Base-by-base conservation (phyloP, 2,113 vertebrate genomes). In the Numenius arquata region DNA sequence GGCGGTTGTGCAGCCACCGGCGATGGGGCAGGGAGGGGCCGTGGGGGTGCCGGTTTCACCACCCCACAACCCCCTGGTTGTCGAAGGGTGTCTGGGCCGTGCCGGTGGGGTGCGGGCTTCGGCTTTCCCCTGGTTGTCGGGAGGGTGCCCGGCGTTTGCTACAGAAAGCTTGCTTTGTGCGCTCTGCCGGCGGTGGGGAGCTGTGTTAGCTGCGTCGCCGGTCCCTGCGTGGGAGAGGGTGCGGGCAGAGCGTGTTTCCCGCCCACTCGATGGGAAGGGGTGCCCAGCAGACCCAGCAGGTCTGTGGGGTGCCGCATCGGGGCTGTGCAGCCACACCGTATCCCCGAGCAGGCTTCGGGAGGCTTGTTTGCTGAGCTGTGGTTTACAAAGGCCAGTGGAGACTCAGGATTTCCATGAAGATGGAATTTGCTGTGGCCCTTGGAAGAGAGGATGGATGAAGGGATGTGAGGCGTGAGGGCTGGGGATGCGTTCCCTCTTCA, bases 401-500 rank as follows among this genome's bases (percentile, higher is more conserved):
- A 45, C 26, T 73, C 89, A 30, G 80, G 27, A 13, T 90, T 92
- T 73, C 87, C 87, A 21, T 36, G 87, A 27, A 29, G 36, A 16
- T 0, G 15, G 53, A 71, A 34, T 68, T 62, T 48, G 72, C 26
- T 41, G 73, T 11, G 34, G 62, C 63, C 52, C 50, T 34, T 50
- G 77, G 56, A 23, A 41, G 38, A 68, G 61, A 67, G 84, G 73
- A 61, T 32, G 80, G 47, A 56, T 50, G 65, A 45, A 87, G 23
- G 38, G 32, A 78, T 9, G 80, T 25, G 75, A 41, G 77, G 34
- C 6, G 4, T 8, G 85, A 25, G 50, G 9, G 65, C 12, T 55
- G 53, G 29, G 41, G 8, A 11, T 4, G 15, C 76, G 17, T 27
- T 50, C 40, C 30, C n/a, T 15, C 30, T 5, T 22, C 0, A 0